Conservation (phyloP, 2,797 vertebrate species). For the Apogon talboti region DNA sequence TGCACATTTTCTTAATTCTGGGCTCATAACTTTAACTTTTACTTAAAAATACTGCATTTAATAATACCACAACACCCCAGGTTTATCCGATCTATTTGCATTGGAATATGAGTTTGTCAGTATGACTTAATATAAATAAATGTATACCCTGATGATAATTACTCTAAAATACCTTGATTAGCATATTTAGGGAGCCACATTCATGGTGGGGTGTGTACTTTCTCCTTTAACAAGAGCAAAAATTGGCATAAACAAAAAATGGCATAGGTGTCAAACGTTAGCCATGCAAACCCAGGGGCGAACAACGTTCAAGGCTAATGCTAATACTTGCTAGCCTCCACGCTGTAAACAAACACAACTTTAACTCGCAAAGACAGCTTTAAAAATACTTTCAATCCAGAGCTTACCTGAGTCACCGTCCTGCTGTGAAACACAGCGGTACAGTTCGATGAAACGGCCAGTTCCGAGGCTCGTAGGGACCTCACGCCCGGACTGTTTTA, state of each 20-base stretch:
- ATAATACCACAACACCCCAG: background rate
- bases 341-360: background rate
- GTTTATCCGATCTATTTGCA: background rate
- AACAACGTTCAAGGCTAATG: background rate
- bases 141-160: too few species aligned
- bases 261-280: too few species aligned
- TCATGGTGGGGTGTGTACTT: background rate
- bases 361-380: fast-evolving
- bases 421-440: too few species aligned
- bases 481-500: background rate
- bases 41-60: background rate
- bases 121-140: too few species aligned
- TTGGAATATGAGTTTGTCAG: too few species aligned
- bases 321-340: slow-evolving; percentile 11
- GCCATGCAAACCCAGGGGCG: background rate
- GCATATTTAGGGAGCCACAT: background rate
- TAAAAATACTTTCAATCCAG: fast-evolving
- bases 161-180: background rate
- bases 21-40: background rate
- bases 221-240: background rate
- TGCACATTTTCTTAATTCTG: background rate
- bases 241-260: too few species aligned
- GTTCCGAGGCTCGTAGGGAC: background rate
- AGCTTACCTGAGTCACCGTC: slow-evolving; percentile 32
- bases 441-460: background rate